Base-by-base conservation (phyloP, 2,113 vertebrate genomes). In the Cygnus atratus region DNA sequence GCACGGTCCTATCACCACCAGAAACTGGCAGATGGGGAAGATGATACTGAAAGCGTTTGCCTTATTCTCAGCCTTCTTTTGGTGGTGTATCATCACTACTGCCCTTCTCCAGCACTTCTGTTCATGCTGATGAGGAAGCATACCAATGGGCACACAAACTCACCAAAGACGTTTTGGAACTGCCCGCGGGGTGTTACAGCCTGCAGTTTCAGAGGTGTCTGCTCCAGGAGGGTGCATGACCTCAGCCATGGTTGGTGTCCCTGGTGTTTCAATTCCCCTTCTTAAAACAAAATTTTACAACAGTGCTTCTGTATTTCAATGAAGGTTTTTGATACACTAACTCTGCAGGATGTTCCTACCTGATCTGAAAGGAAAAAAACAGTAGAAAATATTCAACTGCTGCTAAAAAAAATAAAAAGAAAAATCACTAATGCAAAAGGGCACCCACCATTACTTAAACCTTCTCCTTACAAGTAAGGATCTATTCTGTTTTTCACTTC, bases 221-320 rank as follows among this genome's bases (percentile, higher is more conserved):
- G n/a, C 54, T 55, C 35, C 61, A 39, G 57, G 14, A 66, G 21
- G 19, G 25, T 2, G 0, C 0, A 0, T 6, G 18, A 21, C 16
- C 58, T 68, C 4, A 28, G 18, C 19, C 48, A 29, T 25, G 12
- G 46, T 22, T 54, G 3, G 9, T 35, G 48, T 21, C 43, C 48
- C 65, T n/a, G 17, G 11, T n/a, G 10, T 17, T 65, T 35, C 2
- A 1, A 58, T 33, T 58, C 21, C 19, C 22, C 9, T 22, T 31
- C 72, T 73, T 70, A 58, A 74, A 63, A 16, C 20, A 48, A 74
- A 65, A 29, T 21, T 25, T 37, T 76, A 37, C 14, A 80, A 2
- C 24, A 43, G 21, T 14, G 28, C 63, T 39, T 84, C 59, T 81
- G 13, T 48, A 70, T 24, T 83, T 87, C 41, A 62, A 0, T 29